Evolutionary conservation across 2,797 vertebrate species (phyloP).

Genomic region (Sebastes wilsoni): DNA sequence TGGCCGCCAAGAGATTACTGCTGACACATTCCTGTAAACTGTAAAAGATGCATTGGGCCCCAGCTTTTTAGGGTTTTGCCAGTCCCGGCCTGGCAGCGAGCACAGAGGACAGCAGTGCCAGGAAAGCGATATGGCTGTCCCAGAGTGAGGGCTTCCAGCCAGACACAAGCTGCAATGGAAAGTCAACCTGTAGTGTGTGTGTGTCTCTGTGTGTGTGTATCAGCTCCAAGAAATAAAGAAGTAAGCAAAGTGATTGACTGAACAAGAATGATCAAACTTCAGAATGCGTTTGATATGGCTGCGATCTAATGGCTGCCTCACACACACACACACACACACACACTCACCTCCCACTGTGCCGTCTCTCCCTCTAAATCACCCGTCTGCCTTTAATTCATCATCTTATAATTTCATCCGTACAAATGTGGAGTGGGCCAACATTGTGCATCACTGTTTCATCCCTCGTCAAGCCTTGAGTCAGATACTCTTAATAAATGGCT

Average conservation of each 20-base stretch:
- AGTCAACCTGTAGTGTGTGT: slow-evolving; percentile 56
- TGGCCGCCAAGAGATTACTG: slow-evolving; percentile 80
- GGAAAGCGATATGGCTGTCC: slow-evolving; percentile 70
- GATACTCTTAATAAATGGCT: slow-evolving; percentile 61
- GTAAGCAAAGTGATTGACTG: slow-evolving; percentile 42
- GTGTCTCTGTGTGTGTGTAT: neutral
- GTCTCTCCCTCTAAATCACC: slow-evolving; percentile 48
- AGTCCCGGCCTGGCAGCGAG: slow-evolving; percentile 68
- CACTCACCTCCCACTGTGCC: slow-evolving; percentile 54
- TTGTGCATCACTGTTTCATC: slow-evolving; percentile 55
- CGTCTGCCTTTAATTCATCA: slow-evolving; percentile 60
- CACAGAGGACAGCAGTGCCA: slow-evolving; percentile 58
- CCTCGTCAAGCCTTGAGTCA: slow-evolving; percentile 62
- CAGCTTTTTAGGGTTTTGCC: slow-evolving; percentile 62
- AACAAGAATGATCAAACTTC: slow-evolving; percentile 62
- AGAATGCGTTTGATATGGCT: slow-evolving; percentile 60
- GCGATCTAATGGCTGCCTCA: slow-evolving; percentile 39
- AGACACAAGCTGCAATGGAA: slow-evolving; percentile 52
- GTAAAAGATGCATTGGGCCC: slow-evolving; percentile 75
- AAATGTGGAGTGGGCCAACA: slow-evolving; percentile 47
- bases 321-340: neutral
- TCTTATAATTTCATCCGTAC: slow-evolving; percentile 55
- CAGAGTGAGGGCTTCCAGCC: slow-evolving; percentile 55
- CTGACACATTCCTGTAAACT: slow-evolving; percentile 84
- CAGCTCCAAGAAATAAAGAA: slow-evolving; percentile 48